phyloP scores from a whole-genome alignment of 2,797 vertebrate genomes.

The Myotis findleyi region DNA sequence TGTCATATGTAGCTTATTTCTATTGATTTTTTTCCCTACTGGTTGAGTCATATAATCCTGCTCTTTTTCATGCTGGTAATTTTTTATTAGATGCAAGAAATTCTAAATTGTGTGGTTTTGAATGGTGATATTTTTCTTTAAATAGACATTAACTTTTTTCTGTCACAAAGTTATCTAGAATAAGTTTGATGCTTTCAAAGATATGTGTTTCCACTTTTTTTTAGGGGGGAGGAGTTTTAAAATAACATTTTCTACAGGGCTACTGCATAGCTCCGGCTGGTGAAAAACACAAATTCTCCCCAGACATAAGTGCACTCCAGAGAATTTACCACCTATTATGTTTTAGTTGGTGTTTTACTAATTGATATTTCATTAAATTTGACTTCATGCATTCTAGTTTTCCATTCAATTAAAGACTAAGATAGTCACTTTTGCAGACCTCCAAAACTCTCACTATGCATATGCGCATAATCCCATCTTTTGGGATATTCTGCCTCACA shows the following conservation, averaged over 20 bases:
- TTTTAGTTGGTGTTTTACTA: background rate
- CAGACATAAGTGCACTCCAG: background rate
- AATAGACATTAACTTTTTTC: background rate
- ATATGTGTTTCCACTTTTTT: background rate
- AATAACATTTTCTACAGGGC: background rate
- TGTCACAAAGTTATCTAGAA: background rate
- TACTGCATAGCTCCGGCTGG: background rate
- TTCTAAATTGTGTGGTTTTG: background rate
- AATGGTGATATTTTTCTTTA: background rate
- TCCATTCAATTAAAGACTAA: background rate
- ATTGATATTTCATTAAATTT: background rate
- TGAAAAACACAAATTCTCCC: background rate
- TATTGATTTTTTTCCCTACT: background rate
- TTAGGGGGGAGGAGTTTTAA: background rate
- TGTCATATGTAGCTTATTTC: background rate
- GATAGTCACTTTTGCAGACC: background rate
- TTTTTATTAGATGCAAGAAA: background rate
- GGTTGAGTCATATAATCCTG: background rate
- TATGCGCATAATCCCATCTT: background rate
- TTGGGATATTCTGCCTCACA: background rate
- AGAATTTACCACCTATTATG: background rate
- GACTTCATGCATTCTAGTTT: background rate
- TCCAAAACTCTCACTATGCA: background rate
- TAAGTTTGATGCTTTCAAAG: background rate
- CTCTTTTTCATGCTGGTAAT: background rate